These are phyloP conservation scores for Ophthalmolycus amberensis DNA, from an alignment of 2,113 vertebrate species.

Conservation along the genomic window DNA sequence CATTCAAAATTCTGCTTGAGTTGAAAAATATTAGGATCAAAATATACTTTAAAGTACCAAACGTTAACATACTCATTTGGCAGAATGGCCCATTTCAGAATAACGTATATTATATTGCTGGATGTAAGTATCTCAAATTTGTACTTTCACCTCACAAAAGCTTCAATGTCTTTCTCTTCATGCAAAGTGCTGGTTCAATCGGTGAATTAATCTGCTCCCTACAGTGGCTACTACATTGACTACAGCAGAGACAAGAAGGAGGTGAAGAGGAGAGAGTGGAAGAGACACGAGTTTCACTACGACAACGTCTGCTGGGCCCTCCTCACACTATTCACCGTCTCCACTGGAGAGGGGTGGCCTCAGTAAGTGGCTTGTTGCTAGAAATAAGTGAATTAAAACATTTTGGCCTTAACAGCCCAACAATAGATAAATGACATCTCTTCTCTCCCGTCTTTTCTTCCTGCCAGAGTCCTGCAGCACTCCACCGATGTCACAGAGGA, in stretches of 20 bases:
- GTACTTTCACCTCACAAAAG: neutral
- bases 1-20: neutral
- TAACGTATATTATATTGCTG: neutral
- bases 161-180: conserved; percentile 1
- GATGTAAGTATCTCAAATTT: neutral
- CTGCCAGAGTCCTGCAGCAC: conserved; percentile 93
- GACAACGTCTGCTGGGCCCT: conserved; percentile 99
- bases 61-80: neutral
- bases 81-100: neutral
- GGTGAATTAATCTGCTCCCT: conserved; percentile 45
- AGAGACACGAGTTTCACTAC: conserved; percentile 96
- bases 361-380: conserved; percentile 86
- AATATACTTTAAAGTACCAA: neutral
- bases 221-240: conserved; percentile 96
- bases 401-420: neutral
- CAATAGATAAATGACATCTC: neutral
- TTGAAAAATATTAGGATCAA: neutral
- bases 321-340: conserved; percentile 98
- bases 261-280: conserved; percentile 96
- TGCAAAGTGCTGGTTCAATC: conserved; percentile 30
- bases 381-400: neutral
- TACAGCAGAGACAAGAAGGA: conserved; percentile 96
- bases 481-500: conserved; percentile 97
- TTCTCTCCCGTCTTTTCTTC: neutral
- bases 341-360: conserved; percentile 98